Base-by-base conservation (phyloP, 2,888 invertebrate species). In the Synergus japonicus region DNA sequence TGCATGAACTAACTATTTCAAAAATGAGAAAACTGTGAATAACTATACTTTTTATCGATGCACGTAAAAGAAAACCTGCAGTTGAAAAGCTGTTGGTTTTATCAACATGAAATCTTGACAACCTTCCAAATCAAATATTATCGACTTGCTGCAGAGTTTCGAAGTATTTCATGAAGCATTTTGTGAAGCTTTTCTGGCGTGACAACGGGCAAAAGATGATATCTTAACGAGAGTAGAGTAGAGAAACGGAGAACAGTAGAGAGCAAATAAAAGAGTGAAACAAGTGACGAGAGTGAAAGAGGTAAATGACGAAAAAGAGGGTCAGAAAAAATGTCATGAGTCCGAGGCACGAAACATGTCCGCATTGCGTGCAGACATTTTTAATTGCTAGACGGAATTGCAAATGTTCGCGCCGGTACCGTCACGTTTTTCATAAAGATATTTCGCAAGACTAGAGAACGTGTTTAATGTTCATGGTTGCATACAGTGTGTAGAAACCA, bases 281-380 rank as follows among this genome's bases (percentile, higher is more conserved):
- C 67, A 77, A 78, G n/a, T 41, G 58, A 37, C 77, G 64, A 79
- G 76, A 79, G 79, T 76, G 76, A 82, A 76, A 81, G 78, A 83
- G 78, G 77, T 78, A 76, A 66, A 67, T 82, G 76, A 69, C 58
- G 43, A 22, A 63, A 76, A 76, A 79, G 81, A 80, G 54, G 65
- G 78, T 79, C 79, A 77, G 79, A 81, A 83, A 86, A 84, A 86
- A 84, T 83, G 84, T 84, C 83, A 86, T 81, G 81, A 80, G 78
- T 83, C 67, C 79, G 81, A 78, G 81, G 83, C 84, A 83, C 82
- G 82, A 83, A 80, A 82, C 82, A 83, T 81, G 83, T 82, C 77
- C 78, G 76, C 76, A 81, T 89, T 85, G 89, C 89, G 88, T 88
- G 89, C 86, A 85, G 87, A 87, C 87, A 83, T 85, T 87, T 87